Conservation (phyloP, 1,140 invertebrate species). For the Phthorimaea operculella region DNA sequence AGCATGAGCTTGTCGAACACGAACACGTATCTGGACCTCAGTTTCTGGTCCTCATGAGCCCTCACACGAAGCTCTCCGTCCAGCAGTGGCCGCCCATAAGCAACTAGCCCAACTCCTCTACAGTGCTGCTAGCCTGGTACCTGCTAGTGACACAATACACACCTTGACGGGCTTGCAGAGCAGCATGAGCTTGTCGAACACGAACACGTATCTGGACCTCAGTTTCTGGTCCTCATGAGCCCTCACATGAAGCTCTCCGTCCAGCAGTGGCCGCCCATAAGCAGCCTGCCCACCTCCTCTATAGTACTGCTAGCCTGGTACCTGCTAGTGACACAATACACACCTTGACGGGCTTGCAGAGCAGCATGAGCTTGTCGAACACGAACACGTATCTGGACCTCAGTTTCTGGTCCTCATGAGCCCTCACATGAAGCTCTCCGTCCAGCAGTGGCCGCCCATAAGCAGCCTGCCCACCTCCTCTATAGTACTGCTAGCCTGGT, state of each 20-base stretch:
- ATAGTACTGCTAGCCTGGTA: too few species aligned
- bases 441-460: slow-evolving; percentile 93
- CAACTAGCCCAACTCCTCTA: slow-evolving; percentile 82
- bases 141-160: too few species aligned
- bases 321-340: too few species aligned
- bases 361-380: slow-evolving; percentile 95
- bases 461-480: slow-evolving; percentile 83
- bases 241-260: slow-evolving; percentile 94
- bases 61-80: slow-evolving; percentile 96
- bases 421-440: slow-evolving; percentile 93
- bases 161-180: slow-evolving; percentile 91
- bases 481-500: too few species aligned
- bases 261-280: slow-evolving; percentile 90
- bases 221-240: slow-evolving; percentile 89
- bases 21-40: too few species aligned
- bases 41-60: slow-evolving; percentile 88
- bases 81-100: slow-evolving; percentile 90
- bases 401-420: slow-evolving; percentile 87
- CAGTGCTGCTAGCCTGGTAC: too few species aligned
- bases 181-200: slow-evolving; percentile 96
- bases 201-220: slow-evolving; percentile 91
- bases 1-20: too few species aligned
- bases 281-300: slow-evolving; percentile 84
- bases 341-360: slow-evolving; percentile 90
- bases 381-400: slow-evolving; percentile 94